Evolutionary conservation across 2,888 invertebrate genomes (phyloP), one percentile per base, ranked within the genome.

Genomic region (Cinara cedri): DNA sequence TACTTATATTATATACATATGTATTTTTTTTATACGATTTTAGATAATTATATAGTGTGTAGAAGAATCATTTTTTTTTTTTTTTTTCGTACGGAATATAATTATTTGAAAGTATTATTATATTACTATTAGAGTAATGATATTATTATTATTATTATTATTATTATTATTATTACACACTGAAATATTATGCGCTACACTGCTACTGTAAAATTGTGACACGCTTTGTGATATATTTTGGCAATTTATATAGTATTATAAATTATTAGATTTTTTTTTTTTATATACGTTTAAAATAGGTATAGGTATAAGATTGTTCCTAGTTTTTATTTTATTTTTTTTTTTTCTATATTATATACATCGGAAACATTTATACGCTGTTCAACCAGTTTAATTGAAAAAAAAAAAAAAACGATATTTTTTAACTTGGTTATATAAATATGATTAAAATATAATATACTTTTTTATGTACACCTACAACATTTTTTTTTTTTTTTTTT

Each of bases 141-240:
- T n/a, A n/a, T n/a, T n/a, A n/a, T n/a, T n/a, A n/a, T n/a, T n/a
- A n/a, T n/a, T n/a, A n/a, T n/a, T n/a, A n/a, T n/a, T n/a, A n/a
- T n/a, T n/a, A n/a, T n/a, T n/a, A n/a, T n/a, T n/a, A n/a, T n/a
- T n/a, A n/a, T n/a, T n/a, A n/a, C n/a, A n/a, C n/a, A n/a, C n/a
- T n/a, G n/a, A n/a, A n/a, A n/a, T n/a, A n/a, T 4, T 34, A 34
- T 6, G 34, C 34, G 34, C 34, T 34, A 34, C 34, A 34, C 34
- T 9, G 62, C 49, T 34, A 63, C 21, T 51, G 16, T 21, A 34
- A 19, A 24, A 42, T 1, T n/a, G 65, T 55, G 55, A 75, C 75
- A 46, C 65, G 44, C 54, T 55, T 75, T 66, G 75, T 75, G 55
- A 66, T 75, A 66, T 75, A 62, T 49, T 55, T 70, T 51, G 68